These are phyloP conservation scores for Teleogryllus oceanicus DNA, from an alignment of 2,888 invertebrate genomes.

Conservation along the genomic window DNA sequence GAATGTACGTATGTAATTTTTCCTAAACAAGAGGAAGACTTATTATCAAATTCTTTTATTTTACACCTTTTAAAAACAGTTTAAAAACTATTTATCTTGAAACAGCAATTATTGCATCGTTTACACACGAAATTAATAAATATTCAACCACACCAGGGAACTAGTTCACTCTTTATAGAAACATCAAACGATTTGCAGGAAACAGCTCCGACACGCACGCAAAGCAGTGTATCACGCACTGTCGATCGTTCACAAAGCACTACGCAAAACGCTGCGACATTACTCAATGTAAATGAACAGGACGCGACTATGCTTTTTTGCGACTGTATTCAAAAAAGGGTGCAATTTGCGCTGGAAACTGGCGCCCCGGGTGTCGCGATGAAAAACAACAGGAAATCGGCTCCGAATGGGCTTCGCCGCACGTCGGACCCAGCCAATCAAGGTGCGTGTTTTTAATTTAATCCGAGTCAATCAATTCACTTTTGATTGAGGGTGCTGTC, in stretches of 20 bases:
- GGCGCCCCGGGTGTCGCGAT: not conserved
- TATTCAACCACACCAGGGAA: no score
- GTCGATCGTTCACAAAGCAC: not conserved
- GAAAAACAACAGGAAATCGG: not conserved
- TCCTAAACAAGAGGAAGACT: no score
- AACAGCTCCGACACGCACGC: no score
- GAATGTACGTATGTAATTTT: no score
- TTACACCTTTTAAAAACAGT: no score
- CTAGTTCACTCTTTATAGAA: no score
- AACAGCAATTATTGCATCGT: no score
- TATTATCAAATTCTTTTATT: no score
- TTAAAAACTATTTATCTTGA: no score
- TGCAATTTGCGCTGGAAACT: not conserved
- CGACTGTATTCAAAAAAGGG: not conserved
- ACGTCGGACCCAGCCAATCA: not conserved
- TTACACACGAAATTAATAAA: no score
- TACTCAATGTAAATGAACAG: conserved; percentile 3
- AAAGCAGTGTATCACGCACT: no score
- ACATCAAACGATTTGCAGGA: no score
- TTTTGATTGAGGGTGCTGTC: not conserved
- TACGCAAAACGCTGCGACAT: not conserved
- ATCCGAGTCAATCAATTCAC: conserved; percentile 18
- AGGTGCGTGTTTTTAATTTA: conserved; percentile 18
- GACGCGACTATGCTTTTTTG: not conserved
- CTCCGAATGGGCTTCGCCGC: not conserved